phyloP scores from a whole-genome alignment of 2,113 vertebrate species.

The Polypterus bichir region DNA sequence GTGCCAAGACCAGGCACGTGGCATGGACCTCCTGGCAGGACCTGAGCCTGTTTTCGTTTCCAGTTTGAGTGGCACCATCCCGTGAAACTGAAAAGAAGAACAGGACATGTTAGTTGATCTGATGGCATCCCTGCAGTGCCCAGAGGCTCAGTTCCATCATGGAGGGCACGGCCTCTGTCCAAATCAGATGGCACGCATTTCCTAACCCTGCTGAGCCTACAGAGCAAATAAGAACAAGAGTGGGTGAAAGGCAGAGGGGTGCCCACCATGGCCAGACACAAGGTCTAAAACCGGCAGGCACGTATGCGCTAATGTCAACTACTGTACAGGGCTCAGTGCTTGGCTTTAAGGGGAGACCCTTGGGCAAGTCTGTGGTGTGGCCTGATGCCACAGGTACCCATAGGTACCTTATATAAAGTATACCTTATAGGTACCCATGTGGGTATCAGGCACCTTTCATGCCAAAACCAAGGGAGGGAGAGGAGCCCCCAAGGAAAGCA shows the following conservation, averaged over 20 bases:
- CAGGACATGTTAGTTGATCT: conserved; percentile 10
- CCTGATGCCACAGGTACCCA: too few species aligned
- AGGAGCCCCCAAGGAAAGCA: too few species aligned
- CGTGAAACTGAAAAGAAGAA: conserved; percentile 34
- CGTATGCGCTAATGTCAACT: too few species aligned
- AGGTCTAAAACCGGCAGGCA: too few species aligned
- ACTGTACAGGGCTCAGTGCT: too few species aligned
- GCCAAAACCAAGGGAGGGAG: too few species aligned
- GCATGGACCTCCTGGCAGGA: conserved; percentile 1
- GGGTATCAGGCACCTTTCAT: too few species aligned
- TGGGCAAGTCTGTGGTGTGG: too few species aligned
- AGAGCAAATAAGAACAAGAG: not conserved
- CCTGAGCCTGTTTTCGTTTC: conserved; percentile 24
- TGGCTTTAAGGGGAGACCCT: too few species aligned
- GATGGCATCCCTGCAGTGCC: not conserved
- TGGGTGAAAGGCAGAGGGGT: not conserved
- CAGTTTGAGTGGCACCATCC: conserved; percentile 31
- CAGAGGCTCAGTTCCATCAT: not conserved
- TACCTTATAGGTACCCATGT: too few species aligned
- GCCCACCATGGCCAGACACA: too few species aligned
- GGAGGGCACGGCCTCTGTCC: not conserved
- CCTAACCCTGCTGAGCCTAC: not conserved
- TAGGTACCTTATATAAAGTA: too few species aligned
- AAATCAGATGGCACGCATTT: not conserved
- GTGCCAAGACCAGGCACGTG: conserved; percentile 23